Percentiles rank a stretch among this genome's conserved stretches.
These are phyloP conservation scores for Gryllus bimaculatus DNA, from an alignment of 1,140 invertebrate species.

Conservation along the genomic window DNA sequence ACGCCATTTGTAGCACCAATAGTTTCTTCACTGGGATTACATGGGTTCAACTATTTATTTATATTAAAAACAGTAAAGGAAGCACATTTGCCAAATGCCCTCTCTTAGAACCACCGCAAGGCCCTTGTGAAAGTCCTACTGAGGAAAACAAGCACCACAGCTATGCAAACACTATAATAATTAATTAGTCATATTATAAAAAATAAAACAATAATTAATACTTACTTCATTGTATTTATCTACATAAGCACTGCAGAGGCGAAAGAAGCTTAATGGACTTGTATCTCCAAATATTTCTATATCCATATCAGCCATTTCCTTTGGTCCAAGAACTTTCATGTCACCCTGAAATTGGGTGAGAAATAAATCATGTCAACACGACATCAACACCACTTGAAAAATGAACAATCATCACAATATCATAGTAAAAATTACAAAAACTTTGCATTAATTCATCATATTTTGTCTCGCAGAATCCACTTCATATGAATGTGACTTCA, in stretches of 20 bases:
- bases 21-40: too few relatives aligned
- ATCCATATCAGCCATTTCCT: slow-evolving; percentile 19
- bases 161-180: too few relatives aligned
- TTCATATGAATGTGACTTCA: not conserved
- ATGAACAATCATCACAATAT: not conserved
- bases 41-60: too few relatives aligned
- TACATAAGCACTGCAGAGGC: slow-evolving; percentile 17
- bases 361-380: not conserved
- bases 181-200: too few relatives aligned
- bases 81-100: too few relatives aligned
- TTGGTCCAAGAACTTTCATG: not conserved
- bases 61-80: too few relatives aligned
- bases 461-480: not conserved
- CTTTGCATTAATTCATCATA: not conserved
- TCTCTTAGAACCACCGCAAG: too few relatives aligned
- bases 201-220: not conserved
- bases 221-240: slow-evolving; percentile 12
- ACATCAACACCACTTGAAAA: not conserved
- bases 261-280: slow-evolving; percentile 19
- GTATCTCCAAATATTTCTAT: slow-evolving; percentile 19
- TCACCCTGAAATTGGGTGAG: not conserved
- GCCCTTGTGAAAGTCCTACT: too few relatives aligned
- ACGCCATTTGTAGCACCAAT: too few relatives aligned
- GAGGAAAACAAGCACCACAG: too few relatives aligned
- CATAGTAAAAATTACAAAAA: not conserved